Base-by-base conservation (phyloP, 2,113 vertebrate genomes). In the Gallinago undulata region DNA sequence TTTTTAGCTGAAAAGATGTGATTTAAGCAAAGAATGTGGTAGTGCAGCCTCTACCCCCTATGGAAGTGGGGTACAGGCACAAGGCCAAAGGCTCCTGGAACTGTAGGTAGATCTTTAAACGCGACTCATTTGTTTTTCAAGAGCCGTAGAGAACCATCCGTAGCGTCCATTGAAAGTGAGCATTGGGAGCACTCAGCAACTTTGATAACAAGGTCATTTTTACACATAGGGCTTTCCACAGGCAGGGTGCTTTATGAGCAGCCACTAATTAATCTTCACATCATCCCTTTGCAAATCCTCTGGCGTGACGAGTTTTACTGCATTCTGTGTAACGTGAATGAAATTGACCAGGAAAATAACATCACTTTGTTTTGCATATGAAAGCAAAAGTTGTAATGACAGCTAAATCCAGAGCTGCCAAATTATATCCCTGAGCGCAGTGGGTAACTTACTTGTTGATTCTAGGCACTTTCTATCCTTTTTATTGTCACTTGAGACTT, bases 171-270 rank as follows among this genome's bases (percentile, higher is more conserved):
- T 84, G 89, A 66, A 62, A 84, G 77, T 22, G 69, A 76, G 73
- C 5, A 1, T 41, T 66, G 73, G 89, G 88, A 84, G 41, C 73
- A 57, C 86, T 96, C 95, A 91, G 56, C 90, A 93, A 37, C 92
- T 95, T 72, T 87, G 96, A 94, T 95, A 95, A 92, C 94, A 91
- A 95, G 94, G 96, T 96, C 89, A 47, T 89, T 96, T 95, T 92
- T 94, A 91, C 84, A 94, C 35, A 17, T 47, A 76, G 73, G 75
- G 84, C 89, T 95, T 93, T 96, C 77, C 57, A 79, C 89, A 79
- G 89, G 47, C 89, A 39, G 39, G 39, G 39, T 39, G 39, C 91
- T 96, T 91, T 89, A 50, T 93, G 78, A 93, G 87, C 92, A 95
- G 89, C 81, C 51, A 76, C 81, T 95, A 95, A 96, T 96, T 94